Base-by-base conservation (phyloP, 2,797 vertebrate genomes). In the Chlorospingus semifuscus region DNA sequence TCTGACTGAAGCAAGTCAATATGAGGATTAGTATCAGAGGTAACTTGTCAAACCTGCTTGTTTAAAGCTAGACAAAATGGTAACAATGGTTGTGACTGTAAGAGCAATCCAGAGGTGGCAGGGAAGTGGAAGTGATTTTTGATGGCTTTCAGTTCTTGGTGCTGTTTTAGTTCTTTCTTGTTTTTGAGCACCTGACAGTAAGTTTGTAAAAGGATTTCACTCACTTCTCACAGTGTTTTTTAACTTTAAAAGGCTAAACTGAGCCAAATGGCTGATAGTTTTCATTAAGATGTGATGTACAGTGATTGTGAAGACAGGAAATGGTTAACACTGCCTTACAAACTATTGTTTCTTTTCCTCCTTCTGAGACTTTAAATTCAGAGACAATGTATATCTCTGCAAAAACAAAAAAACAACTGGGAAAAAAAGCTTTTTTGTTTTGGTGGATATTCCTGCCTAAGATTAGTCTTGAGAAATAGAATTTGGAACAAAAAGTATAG, bases 31-130 rank as follows among this genome's bases (percentile, higher is more conserved):
- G 2, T 36, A 39, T 52, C 23, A 53, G 37, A 89, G 34, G 30
- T 61, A 89, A 49, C 22, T 42, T 46, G 9, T 44, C 18, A 50
- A 55, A 50, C 19, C 12, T 15, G 24, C n/a, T 50, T 70, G 6
- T 88, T 71, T 86, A 34, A 61, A 87, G 16, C 29, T 75, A 19
- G 26, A 32, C 14, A 26, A 47, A 70, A 26, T 26, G 15, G 24
- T 77, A 10, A 23, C 20, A 20, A 0, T 2, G 2, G 3, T 53
- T 3, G 1, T 75, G 61, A 12, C 22, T 2, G 0, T 24, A 66
- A 64, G 42, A 83, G 5, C 30, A 78, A 3, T 72, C 27, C 46
- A 22, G 65, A 52, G 7, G 2, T n/a, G 22, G 10, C 27, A 61
- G 49, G 49, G 30, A 72, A 65, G 11, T n/a, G 9, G 29, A 77